phyloP scores from a whole-genome alignment of 2,113 vertebrate species.

The Smithornis capensis region DNA sequence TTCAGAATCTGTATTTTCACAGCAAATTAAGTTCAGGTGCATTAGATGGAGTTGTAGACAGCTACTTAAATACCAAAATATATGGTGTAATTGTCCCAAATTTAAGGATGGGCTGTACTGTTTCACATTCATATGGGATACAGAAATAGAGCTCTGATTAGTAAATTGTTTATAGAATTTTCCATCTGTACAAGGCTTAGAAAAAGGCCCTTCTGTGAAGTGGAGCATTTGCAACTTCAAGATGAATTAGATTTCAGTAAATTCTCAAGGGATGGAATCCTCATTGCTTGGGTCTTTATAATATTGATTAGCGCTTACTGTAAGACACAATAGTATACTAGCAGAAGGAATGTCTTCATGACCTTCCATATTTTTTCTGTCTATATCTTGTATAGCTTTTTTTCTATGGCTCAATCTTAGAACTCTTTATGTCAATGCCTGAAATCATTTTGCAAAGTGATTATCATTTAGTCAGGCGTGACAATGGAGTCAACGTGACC shows the following conservation, averaged over 20 bases:
- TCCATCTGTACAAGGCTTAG: background rate
- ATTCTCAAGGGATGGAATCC: background rate
- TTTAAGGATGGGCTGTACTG: background rate
- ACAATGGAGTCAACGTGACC: background rate
- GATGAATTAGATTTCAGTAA: background rate
- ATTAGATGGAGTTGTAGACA: background rate
- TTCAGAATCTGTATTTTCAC: slow-evolving; percentile 31
- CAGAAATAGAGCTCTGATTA: slow-evolving; percentile 19
- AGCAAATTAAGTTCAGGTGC: slow-evolving; percentile 48
- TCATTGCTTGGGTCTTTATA: background rate
- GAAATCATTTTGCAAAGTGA: background rate
- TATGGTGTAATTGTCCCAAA: background rate
- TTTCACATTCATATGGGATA: background rate
- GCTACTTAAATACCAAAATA: slow-evolving; percentile 2
- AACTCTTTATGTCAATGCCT: background rate
- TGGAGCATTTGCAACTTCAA: background rate
- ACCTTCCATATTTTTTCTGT: background rate
- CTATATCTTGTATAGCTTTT: background rate
- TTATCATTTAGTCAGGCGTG: background rate
- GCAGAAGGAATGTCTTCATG: background rate
- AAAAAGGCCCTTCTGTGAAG: background rate
- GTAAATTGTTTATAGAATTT: background rate
- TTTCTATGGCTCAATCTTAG: background rate
- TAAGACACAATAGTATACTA: background rate
- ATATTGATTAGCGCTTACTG: background rate